These are phyloP conservation scores for Pterostichus niger DNA, from an alignment of 2,888 invertebrate species.

Conservation along the genomic window DNA sequence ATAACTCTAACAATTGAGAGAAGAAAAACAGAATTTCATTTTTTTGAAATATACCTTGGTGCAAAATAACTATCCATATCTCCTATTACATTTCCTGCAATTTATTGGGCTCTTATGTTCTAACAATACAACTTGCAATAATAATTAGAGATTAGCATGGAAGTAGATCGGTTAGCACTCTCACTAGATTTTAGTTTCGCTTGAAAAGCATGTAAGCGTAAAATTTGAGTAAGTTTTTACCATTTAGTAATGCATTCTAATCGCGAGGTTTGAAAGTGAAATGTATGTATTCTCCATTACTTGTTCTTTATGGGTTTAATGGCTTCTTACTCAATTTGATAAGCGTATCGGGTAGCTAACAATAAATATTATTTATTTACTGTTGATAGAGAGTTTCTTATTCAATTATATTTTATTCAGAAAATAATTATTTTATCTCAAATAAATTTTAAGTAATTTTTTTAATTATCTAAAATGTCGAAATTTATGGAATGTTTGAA, in stretches of 20 bases:
- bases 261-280: slow-evolving; percentile 29
- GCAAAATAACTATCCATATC: slow-evolving; percentile 34
- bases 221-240: slow-evolving; percentile 29
- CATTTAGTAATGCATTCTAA: slow-evolving; percentile 1
- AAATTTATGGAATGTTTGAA: too few species aligned
- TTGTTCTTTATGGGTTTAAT: slow-evolving; percentile 47
- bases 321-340: slow-evolving; percentile 17
- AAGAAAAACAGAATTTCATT: slow-evolving; percentile 20
- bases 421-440: too few species aligned
- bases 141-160: slow-evolving; percentile 15
- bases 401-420: background rate
- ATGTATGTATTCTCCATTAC: background rate
- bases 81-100: slow-evolving; percentile 38
- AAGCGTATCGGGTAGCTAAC: slow-evolving; percentile 22
- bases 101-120: slow-evolving; percentile 41
- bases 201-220: slow-evolving; percentile 21
- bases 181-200: slow-evolving; percentile 23
- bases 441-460: too few species aligned
- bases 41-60: background rate
- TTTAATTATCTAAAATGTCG: too few species aligned
- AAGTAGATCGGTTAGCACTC: slow-evolving; percentile 8
- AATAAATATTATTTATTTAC: slow-evolving; percentile 13
- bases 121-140: slow-evolving; percentile 42
- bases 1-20: slow-evolving; percentile 13
- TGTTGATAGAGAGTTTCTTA: background rate